Conservation (phyloP, 2,888 invertebrate species). For the Cheilosia soror region DNA sequence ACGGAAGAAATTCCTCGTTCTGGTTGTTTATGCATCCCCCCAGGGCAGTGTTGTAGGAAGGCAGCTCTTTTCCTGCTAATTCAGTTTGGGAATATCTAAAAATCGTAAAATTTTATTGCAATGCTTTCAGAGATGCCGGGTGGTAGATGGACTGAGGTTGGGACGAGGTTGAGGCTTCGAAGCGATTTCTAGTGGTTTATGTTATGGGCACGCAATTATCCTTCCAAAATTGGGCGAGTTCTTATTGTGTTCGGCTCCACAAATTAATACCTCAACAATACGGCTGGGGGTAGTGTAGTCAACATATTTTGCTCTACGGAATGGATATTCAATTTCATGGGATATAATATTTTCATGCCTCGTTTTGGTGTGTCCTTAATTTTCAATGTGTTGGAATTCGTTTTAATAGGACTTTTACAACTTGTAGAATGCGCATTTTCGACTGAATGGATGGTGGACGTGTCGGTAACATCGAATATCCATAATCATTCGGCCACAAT, state of each 20-base stretch:
- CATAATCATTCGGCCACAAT: conserved; percentile 66
- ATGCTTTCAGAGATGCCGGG: conserved; percentile 34
- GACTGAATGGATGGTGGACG: not conserved
- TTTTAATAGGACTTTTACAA: conserved; percentile 64
- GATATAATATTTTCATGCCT: conserved; percentile 9
- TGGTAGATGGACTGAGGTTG: not conserved
- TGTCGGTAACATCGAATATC: conserved; percentile 57
- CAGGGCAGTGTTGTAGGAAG: not conserved
- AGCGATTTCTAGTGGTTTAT: conserved; percentile 61
- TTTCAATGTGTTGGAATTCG: conserved; percentile 22
- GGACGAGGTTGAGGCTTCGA: not conserved
- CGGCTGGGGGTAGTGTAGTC: conserved; percentile 2
- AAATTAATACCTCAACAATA: conserved; percentile 68
- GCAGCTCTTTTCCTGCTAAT: conserved; percentile 32
- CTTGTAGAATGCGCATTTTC: conserved; percentile 65
- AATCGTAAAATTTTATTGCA: conserved; percentile 74
- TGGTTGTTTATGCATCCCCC: conserved; percentile 55
- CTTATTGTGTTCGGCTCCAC: conserved; percentile 56
- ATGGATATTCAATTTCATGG: conserved; percentile 58
- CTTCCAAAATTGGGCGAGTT: conserved; percentile 36
- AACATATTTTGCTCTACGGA: conserved; percentile 22
- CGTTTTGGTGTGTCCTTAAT: not conserved
- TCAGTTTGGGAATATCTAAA: conserved; percentile 69
- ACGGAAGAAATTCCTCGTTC: not conserved
- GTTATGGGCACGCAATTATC: conserved; percentile 69